phyloP scores from a whole-genome alignment of 2,797 vertebrate species.

The Natrix natrix region DNA sequence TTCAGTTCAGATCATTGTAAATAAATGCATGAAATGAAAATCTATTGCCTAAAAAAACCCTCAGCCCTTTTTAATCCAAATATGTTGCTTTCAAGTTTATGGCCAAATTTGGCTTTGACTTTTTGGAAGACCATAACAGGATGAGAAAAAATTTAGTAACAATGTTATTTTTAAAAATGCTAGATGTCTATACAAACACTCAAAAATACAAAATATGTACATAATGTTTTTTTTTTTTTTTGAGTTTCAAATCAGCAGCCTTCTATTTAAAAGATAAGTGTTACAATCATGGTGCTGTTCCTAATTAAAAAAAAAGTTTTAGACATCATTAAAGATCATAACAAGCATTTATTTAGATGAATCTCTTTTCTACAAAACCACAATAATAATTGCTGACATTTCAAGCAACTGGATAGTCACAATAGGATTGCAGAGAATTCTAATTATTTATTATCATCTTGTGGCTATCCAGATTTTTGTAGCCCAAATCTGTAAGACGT shows the following conservation, averaged over 20 bases:
- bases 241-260: background rate
- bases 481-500: background rate
- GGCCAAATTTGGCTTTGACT: background rate
- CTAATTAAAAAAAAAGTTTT: background rate
- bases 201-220: background rate
- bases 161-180: background rate
- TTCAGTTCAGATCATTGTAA: background rate
- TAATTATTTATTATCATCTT: background rate
- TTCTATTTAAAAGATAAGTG: background rate
- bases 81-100: background rate
- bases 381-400: background rate
- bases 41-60: background rate
- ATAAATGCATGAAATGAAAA: background rate
- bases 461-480: background rate
- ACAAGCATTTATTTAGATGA: background rate
- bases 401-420: background rate
- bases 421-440: background rate
- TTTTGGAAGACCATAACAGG: background rate
- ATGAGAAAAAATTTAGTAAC: background rate
- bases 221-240: background rate
- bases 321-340: background rate
- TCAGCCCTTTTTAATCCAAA: background rate
- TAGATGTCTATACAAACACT: background rate
- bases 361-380: background rate
- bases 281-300: background rate